phyloP scores from a whole-genome alignment of 2,113 vertebrate genomes.

The Glareola pratincola region DNA sequence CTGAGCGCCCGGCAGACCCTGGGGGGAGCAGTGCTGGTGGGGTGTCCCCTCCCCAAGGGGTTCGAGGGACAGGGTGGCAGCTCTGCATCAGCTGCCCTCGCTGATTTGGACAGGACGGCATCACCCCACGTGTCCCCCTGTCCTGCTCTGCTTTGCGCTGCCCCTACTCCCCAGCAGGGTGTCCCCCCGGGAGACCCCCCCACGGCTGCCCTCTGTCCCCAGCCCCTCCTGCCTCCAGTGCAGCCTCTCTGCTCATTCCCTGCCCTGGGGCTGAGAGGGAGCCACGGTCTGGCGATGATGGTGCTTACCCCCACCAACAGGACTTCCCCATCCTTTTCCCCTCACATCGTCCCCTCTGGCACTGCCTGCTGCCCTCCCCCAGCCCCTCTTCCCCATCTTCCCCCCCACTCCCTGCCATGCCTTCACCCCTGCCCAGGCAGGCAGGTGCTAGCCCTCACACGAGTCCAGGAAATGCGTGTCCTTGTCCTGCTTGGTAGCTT shows the following conservation, averaged over 20 bases:
- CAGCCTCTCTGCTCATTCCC: neutral
- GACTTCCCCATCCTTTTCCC: neutral
- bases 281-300: neutral
- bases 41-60: neutral
- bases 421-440: neutral
- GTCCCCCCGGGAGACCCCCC: accelerated
- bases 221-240: neutral
- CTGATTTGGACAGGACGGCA: neutral
- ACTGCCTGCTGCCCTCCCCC: neutral
- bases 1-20: neutral
- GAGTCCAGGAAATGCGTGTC: neutral
- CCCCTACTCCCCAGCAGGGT: neutral
- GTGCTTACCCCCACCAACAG: neutral
- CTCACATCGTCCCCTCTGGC: neutral
- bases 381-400: neutral
- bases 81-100: neutral
- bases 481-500: neutral
- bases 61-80: neutral
- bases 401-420: accelerated
- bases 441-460: accelerated
- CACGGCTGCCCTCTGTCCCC: neutral
- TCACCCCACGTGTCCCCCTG: neutral
- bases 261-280: neutral
- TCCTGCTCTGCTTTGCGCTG: neutral
- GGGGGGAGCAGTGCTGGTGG: neutral